Evolutionary conservation across 2,113 vertebrate species (phyloP), one percentile per base, ranked within the genome.

Genomic region (Phycodurus eques): DNA sequence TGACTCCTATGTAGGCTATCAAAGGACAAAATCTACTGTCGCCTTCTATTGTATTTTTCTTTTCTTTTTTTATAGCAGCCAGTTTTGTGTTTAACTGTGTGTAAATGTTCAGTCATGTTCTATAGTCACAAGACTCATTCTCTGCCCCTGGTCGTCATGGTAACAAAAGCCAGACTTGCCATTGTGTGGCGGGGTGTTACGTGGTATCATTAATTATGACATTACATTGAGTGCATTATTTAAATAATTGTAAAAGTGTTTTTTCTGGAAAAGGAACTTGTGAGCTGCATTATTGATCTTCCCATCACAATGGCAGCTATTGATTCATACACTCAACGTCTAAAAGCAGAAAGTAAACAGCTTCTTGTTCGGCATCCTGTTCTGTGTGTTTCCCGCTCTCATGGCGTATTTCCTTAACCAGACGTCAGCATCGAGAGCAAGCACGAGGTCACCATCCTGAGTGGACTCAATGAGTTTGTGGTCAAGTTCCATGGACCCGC

Each of bases 401-500:
- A 0, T 0, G 13, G 5, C 6, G 1, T 17, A 78, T 85, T 88
- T 82, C 89, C 87, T 93, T 94, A 93, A 94, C 93, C 59, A 17
- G 12, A 2, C 20, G 0, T 75, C 92, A 99, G 98, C 88, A 99
- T 99, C 27, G 98, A 99, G 91, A 99, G 98, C 89, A 99, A 99
- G 68, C 98, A 99, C 42, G 97, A 99, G 84, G 98, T 99, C 79
- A 99, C 98, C 1, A 99, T 99, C 91, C 88, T 99, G 75, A 97
- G 97, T 86, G 98, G 98, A 89, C 95, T 99, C 87, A 99, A 99
- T 59, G 97, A 99, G 90, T 99, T 99, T 81, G 96, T 99, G 78
- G 98, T 99, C 73, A 99, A 99, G 91, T 99, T 99, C 89, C 98
- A 99, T 53, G 98, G 98, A 93, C 97, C 98, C 86, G 95, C 97